phyloP scores from a whole-genome alignment of 2,113 vertebrate genomes.

The Python bivittatus region DNA sequence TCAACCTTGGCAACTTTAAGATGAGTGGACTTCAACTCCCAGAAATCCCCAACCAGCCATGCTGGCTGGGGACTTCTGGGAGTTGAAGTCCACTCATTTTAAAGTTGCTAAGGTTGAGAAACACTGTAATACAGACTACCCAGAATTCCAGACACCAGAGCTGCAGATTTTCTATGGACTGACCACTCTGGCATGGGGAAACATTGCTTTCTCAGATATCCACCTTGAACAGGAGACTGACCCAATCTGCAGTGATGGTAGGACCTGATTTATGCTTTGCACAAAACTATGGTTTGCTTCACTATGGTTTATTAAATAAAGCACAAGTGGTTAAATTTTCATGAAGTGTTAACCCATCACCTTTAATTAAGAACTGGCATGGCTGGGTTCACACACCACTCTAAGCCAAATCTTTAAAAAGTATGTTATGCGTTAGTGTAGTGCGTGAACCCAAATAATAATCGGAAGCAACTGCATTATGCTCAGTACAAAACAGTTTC shows the following conservation, averaged over 20 bases:
- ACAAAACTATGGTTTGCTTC: background rate
- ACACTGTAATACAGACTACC: no score
- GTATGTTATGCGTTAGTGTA: background rate
- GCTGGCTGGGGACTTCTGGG: no score
- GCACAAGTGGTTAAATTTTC: background rate
- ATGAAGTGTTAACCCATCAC: background rate
- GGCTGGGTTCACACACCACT: background rate
- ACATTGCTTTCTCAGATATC: background rate
- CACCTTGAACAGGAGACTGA: background rate
- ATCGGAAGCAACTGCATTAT: background rate
- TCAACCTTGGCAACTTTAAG: no score
- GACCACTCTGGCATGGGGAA: background rate
- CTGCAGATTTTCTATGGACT: background rate
- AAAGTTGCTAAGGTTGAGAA: no score
- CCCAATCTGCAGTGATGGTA: background rate
- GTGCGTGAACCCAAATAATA: background rate
- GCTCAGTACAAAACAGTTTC: background rate
- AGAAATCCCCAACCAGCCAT: no score
- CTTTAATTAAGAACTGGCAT: background rate
- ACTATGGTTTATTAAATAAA: background rate
- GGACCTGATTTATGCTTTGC: background rate
- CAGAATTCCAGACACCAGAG: no score
- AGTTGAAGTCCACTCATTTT: no score
- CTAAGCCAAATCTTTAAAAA: background rate
- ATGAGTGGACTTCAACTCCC: no score